A percentile compares a stretch with the other conserved stretches of the same genome.
phyloP scores from a whole-genome alignment of 2,797 vertebrate genomes.

The Sebastes flavidus region DNA sequence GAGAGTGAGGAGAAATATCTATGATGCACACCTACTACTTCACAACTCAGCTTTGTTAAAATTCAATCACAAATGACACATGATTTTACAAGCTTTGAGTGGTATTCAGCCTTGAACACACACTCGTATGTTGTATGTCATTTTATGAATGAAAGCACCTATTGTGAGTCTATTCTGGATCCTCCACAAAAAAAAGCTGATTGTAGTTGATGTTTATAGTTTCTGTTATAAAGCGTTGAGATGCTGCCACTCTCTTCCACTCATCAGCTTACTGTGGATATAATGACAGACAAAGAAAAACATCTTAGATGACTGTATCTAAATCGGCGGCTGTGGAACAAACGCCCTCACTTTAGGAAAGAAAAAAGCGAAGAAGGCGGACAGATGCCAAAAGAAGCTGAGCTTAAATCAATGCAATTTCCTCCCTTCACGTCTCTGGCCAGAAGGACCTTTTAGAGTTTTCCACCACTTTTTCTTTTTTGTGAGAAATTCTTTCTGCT shows the following conservation, averaged over 20 bases:
- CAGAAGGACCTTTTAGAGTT: slow-evolving; percentile 62
- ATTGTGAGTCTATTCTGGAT: neutral
- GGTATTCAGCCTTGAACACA: neutral
- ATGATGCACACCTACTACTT: neutral
- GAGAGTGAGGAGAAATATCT: neutral
- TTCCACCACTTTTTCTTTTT: slow-evolving; percentile 36
- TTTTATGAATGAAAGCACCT: slow-evolving; percentile 9
- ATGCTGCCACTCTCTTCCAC: slow-evolving; percentile 47
- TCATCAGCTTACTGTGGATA: slow-evolving; percentile 48
- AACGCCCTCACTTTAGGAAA: slow-evolving; percentile 57
- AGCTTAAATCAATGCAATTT: slow-evolving; percentile 80
- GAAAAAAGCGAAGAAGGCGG: slow-evolving; percentile 41
- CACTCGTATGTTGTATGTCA: neutral
- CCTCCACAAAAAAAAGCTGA: neutral
- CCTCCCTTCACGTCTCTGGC: slow-evolving; percentile 66
- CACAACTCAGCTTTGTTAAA: neutral
- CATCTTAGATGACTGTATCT: slow-evolving; percentile 53
- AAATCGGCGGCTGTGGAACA: slow-evolving; percentile 60
- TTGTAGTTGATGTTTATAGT: neutral
- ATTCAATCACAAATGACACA: neutral
- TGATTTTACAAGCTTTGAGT: neutral
- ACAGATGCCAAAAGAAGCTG: slow-evolving; percentile 70
- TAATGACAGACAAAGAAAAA: slow-evolving; percentile 59
- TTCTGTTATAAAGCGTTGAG: slow-evolving; percentile 11
- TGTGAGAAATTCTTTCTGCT: slow-evolving; percentile 16